Evolutionary conservation across 2,888 invertebrate genomes (phyloP), one percentile per base, ranked within the genome.

Genomic region (Podotricha telesiphe): DNA sequence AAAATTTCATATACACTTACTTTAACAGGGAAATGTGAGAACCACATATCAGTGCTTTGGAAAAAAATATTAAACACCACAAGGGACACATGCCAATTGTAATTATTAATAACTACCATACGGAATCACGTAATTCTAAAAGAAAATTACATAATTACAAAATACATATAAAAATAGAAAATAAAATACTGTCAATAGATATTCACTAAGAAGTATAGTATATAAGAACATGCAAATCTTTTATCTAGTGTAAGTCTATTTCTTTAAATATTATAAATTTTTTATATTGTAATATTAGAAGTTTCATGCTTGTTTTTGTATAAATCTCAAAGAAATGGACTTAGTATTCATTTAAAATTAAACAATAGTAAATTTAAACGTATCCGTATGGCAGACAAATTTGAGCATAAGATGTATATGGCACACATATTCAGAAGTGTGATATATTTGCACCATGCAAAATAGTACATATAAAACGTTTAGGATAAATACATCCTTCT

Each of bases 381-480:
- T 74, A 78, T 76, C 85, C 87, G 88, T 89, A 87, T 87, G 89
- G 87, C 83, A 82, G 86, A 77, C 74, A 71, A 72, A 71, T 55
- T 68, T 58, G 58, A 50, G 22, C 13, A 17, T 58, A 53, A 1
- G 10, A 10, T 37, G 17, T 53, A 37, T 45, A 50, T 50, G 34
- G 17, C 13, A 48, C 34, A 61, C 56, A 59, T 53, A 53, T 67
- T 62, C 51, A 45, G 61, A 61, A 62, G 53, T 67, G 61, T 59
- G 40, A 74, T 74, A 72, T 88, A 91, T 91, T 92, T 93, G 95
- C 95, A 94, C 95, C 96, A 96, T 96, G 96, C 96, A 96, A 96
- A 96, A 96, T 96, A 95, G 95, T 94, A 94, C 94, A 95, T 94
- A 94, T 93, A 94, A 94, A 95, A 93, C 91, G 81, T 86, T 84